Conservation (phyloP, 2,888 invertebrate species). For the Epirrhoe tristata region DNA sequence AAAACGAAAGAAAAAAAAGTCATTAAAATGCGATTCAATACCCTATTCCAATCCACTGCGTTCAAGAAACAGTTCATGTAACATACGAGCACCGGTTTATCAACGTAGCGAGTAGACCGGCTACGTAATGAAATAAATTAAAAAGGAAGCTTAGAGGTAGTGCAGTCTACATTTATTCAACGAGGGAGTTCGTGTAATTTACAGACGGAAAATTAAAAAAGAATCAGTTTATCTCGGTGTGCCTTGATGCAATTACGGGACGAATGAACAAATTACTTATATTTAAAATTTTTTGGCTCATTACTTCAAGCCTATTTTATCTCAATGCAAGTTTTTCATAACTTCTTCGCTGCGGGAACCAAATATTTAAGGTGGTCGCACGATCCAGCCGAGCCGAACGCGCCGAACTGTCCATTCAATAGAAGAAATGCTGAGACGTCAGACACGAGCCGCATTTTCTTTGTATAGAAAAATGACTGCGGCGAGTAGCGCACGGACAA, state of each 20-base stretch:
- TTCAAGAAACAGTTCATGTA: constrained; percentile 8
- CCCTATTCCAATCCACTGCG: not conserved
- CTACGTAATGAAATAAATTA: constrained; percentile 61
- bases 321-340: no score
- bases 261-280: constrained; percentile 62
- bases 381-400: no score
- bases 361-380: no score
- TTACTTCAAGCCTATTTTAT: constrained; percentile 1
- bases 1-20: not conserved
- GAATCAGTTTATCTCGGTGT: constrained; percentile 72
- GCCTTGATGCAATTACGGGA: constrained; percentile 67
- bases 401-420: no score
- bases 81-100: constrained; percentile 48
- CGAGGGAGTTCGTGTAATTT: constrained; percentile 74
- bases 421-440: no score
- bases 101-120: constrained; percentile 55
- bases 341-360: no score
- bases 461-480: no score
- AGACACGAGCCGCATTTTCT: no score
- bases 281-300: constrained; percentile 33
- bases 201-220: constrained; percentile 76
- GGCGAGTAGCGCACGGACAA: no score
- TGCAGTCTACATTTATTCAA: constrained; percentile 67
- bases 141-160: constrained; percentile 42
- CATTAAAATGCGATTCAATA: not conserved